phyloP scores from a whole-genome alignment of 1,140 invertebrate genomes.

The Solenopsis invicta region DNA sequence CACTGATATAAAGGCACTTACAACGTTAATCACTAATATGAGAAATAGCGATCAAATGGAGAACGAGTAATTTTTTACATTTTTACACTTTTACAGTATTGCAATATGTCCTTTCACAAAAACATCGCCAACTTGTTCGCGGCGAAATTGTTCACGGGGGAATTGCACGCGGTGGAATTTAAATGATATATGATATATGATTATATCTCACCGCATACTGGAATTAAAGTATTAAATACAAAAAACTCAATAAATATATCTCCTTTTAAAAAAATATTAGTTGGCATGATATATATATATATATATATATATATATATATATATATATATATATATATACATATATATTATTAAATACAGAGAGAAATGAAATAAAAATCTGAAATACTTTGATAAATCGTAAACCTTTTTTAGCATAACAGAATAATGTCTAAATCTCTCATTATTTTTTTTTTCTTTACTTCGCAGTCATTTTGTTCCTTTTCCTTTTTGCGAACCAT shows the following conservation, averaged over 20 bases:
- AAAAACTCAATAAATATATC: background rate
- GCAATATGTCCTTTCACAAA: slow-evolving; percentile 1
- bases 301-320: background rate
- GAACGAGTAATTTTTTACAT: background rate
- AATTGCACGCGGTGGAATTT: slow-evolving; percentile 20
- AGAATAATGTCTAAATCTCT: background rate
- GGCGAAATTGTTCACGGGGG: background rate
- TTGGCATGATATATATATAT: background rate
- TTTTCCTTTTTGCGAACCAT: background rate
- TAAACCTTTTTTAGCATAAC: background rate
- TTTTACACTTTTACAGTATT: background rate
- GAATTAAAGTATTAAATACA: slow-evolving; percentile 1
- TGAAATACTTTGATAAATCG: background rate
- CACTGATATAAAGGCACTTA: background rate
- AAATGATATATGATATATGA: slow-evolving; percentile 8
- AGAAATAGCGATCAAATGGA: slow-evolving; percentile 5
- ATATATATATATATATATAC: background rate
- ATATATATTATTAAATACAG: background rate
- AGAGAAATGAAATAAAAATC: background rate
- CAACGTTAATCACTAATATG: background rate
- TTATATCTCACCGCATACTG: background rate
- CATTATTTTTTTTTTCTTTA: background rate
- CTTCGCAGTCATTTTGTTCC: background rate
- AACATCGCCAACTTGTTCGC: background rate
- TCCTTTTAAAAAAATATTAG: background rate